Evolutionary conservation across 2,888 invertebrate species (phyloP), one percentile per base, ranked within the genome.

Genomic region (Lepetodrilus schrolli): DNA sequence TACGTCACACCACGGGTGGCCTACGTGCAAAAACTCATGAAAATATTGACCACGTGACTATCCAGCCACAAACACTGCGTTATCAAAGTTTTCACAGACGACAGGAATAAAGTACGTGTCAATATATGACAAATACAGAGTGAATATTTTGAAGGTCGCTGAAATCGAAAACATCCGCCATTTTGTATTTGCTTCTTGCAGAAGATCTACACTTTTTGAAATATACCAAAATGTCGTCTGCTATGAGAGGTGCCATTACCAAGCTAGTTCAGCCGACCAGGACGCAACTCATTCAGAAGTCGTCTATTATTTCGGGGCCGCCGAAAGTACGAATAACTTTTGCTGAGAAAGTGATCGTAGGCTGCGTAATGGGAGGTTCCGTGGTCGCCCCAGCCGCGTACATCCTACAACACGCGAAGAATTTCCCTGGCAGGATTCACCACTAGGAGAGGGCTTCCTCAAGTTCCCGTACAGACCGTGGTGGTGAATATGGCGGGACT

Each of bases 341-440:
- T 30, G 30, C 58, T 23, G 58, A 58, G 34, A 58, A 58, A 30
- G 17, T 58, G n/a, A 58, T 34, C 58, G 26, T 58, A 17, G 58
- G 58, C n/a, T 4, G n/a, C 10, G 58, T 58, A 7, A 58, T 58
- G 58, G 17, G 10, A 1, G 30, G 30, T 34, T 13, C 26, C 0
- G 34, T 58, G 5, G 8, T 58, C 17, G 34, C 30, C 17, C 58
- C 58, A 4, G 58, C 17, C 4, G 58, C 34, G 3, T 58, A 26
- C n/a, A 26, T 58, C 13, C 26, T 58, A 17, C 26, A 26, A 13
- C 17, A 23, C 26, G 10, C 17, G n/a, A 58, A 58, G 34, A 17
- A 43, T 17, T 10, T 17, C 43, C 43, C 43, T 1, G 43, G 43
- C 13, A 13, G 43, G 17, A 17, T 17, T 13, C 13, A 4, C 13